Conservation (phyloP, 2,797 vertebrate species). For the Vipera ursinii region DNA sequence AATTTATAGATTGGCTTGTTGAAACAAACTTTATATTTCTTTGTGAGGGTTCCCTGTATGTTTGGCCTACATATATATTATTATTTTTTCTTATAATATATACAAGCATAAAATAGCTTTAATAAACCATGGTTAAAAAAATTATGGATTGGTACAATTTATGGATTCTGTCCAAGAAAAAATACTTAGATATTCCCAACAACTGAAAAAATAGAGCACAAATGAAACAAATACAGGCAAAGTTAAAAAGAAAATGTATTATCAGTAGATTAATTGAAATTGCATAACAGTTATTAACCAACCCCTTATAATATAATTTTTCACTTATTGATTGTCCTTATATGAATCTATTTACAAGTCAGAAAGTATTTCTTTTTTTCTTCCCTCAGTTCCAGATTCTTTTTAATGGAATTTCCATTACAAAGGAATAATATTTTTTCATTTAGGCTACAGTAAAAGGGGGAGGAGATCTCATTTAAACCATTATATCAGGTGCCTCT, state of each 20-base stretch:
- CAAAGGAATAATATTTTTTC: not conserved
- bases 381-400: not conserved
- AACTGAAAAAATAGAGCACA: not conserved
- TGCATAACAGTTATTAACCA: not conserved
- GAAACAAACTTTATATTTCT: not conserved
- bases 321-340: not conserved
- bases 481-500: constrained; percentile 9
- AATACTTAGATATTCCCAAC: not conserved
- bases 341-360: not conserved
- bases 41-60: not conserved
- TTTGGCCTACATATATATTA: not conserved
- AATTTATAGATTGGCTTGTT: not conserved
- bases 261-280: not conserved
- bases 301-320: not conserved
- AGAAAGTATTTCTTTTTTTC: not conserved
- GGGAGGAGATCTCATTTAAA: not conserved
- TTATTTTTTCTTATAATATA: not conserved
- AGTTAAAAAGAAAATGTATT: not conserved
- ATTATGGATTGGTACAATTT: too few relatives aligned
- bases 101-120: not conserved
- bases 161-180: not conserved
- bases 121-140: too few relatives aligned
- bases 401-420: not conserved
- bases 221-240: not conserved
- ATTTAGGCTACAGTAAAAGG: not conserved